phyloP scores from a whole-genome alignment of 2,888 invertebrate species.

The Sipha maydis region DNA sequence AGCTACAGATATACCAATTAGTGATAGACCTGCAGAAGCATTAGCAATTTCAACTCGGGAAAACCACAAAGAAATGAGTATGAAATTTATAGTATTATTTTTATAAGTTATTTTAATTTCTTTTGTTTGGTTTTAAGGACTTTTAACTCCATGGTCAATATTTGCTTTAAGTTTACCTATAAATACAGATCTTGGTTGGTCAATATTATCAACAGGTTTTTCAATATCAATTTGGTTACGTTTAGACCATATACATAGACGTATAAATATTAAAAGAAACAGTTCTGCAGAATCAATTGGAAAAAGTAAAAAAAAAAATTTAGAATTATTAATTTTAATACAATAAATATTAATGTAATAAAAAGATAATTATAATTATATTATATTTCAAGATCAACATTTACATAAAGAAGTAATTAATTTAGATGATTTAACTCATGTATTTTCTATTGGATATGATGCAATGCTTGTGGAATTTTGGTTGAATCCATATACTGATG shows the following conservation, averaged over 20 bases:
- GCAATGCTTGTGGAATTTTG: constrained; percentile 74
- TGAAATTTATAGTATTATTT: not conserved
- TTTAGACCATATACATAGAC: constrained; percentile 41
- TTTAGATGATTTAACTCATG: constrained; percentile 68
- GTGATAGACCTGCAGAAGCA: constrained; percentile 63
- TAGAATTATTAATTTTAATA: not conserved
- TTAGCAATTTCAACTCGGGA: constrained; percentile 62
- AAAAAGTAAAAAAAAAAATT: constrained; percentile 23
- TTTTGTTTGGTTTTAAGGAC: constrained; percentile 49
- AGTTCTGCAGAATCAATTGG: constrained; percentile 47
- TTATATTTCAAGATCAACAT: constrained; percentile 19
- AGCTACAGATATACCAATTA: constrained; percentile 43
- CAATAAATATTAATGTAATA: not conserved
- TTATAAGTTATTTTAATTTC: not conserved
- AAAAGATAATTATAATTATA: not conserved
- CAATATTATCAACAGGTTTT: constrained; percentile 75
- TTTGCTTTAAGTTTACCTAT: constrained; percentile 67
- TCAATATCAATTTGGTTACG: constrained; percentile 72
- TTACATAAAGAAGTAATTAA: constrained; percentile 50
- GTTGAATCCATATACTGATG: constrained; percentile 70
- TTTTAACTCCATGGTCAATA: constrained; percentile 65
- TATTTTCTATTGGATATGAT: constrained; percentile 75
- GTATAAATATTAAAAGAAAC: constrained; percentile 23
- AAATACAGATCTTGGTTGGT: constrained; percentile 71
- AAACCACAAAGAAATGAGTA: constrained; percentile 61